A percentile compares a stretch with the other conserved stretches of the same genome.
These are phyloP conservation scores for Drosophila anomalipes DNA, from an alignment of 2,888 invertebrate genomes.

Conservation along the genomic window DNA sequence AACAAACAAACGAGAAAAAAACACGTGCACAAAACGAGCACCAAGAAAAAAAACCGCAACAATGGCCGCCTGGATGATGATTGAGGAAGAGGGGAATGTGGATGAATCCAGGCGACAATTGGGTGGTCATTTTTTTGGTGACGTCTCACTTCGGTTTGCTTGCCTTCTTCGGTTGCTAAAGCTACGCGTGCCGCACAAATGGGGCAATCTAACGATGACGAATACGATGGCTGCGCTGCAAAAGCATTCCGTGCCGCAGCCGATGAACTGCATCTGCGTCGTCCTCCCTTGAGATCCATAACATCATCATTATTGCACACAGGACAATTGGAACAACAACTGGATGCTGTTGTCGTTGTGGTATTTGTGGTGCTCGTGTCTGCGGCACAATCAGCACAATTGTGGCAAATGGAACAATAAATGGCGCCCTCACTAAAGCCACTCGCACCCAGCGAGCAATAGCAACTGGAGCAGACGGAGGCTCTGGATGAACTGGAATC, in stretches of 20 bases:
- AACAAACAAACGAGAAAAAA: slow-evolving; percentile 51
- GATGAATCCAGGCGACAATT: slow-evolving; percentile 29
- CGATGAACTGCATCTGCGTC: slow-evolving; percentile 2
- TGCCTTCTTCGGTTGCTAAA: slow-evolving; percentile 79
- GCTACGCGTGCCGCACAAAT: slow-evolving; percentile 71
- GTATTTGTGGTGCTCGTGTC: slow-evolving; percentile 71
- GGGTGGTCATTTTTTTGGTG: slow-evolving; percentile 19
- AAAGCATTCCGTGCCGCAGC: slow-evolving; percentile 43
- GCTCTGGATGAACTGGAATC: slow-evolving; percentile 74
- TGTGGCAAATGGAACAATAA: slow-evolving; percentile 82
- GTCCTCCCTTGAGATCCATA: slow-evolving; percentile 15
- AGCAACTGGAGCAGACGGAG: slow-evolving; percentile 76
- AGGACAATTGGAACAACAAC: slow-evolving; percentile 74
- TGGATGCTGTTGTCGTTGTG: slow-evolving; percentile 74
- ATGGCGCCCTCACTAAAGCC: slow-evolving; percentile 81
- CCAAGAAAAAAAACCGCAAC: slow-evolving; percentile 33
- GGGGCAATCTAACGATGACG: slow-evolving; percentile 77
- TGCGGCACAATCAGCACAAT: slow-evolving; percentile 68
- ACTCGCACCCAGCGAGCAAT: slow-evolving; percentile 75
- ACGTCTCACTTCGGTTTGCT: slow-evolving; percentile 77
- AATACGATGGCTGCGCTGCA: slow-evolving; percentile 54
- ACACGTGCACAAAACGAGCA: slow-evolving; percentile 74
- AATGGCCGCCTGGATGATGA: slow-evolving; percentile 31
- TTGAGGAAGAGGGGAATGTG: slow-evolving; percentile 2
- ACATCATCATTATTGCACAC: slow-evolving; percentile 72